These are phyloP conservation scores for Papilio glaucus DNA, from an alignment of 1,140 invertebrate genomes.

Conservation along the genomic window DNA sequence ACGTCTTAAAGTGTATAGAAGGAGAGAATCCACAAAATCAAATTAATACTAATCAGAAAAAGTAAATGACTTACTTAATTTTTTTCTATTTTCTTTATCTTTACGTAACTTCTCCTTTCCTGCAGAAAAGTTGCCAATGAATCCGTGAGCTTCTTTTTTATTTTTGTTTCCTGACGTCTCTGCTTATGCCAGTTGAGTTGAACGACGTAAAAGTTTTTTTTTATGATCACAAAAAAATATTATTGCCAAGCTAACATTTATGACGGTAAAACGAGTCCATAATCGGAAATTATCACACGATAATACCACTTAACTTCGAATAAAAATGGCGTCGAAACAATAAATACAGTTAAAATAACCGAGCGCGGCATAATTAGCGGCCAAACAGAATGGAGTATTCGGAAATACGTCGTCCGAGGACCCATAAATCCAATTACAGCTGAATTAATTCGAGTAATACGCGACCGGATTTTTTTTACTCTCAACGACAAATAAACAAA, in stretches of 20 bases:
- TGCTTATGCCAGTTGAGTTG: background rate
- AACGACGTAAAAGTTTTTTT: conserved; percentile 5
- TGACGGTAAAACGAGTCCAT: conserved; percentile 37
- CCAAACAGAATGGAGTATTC: conserved; percentile 56
- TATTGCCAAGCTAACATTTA: conserved; percentile 29
- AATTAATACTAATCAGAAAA: too few relatives aligned
- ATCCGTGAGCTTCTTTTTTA: too few relatives aligned
- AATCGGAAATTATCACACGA: conserved; percentile 43
- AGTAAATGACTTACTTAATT: too few relatives aligned
- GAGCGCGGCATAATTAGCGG: conserved; percentile 63
- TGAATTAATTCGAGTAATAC: conserved; percentile 74
- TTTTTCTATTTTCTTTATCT: too few relatives aligned
- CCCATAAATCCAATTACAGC: conserved; percentile 75
- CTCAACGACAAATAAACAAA: conserved; percentile 53
- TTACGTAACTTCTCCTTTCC: too few relatives aligned
- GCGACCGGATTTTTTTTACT: conserved; percentile 49
- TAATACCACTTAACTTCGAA: conserved; percentile 49
- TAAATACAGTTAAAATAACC: conserved; percentile 71
- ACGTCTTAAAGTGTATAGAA: too few relatives aligned
- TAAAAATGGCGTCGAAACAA: conserved; percentile 53
- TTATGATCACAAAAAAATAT: background rate
- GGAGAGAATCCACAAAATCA: too few relatives aligned
- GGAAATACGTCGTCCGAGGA: conserved; percentile 50
- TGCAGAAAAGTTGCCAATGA: too few relatives aligned
- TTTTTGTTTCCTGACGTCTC: background rate